Evolutionary conservation across 2,113 vertebrate genomes (phyloP), one percentile per base, ranked within the genome.

Genomic region (Phoenicopterus ruber): DNA sequence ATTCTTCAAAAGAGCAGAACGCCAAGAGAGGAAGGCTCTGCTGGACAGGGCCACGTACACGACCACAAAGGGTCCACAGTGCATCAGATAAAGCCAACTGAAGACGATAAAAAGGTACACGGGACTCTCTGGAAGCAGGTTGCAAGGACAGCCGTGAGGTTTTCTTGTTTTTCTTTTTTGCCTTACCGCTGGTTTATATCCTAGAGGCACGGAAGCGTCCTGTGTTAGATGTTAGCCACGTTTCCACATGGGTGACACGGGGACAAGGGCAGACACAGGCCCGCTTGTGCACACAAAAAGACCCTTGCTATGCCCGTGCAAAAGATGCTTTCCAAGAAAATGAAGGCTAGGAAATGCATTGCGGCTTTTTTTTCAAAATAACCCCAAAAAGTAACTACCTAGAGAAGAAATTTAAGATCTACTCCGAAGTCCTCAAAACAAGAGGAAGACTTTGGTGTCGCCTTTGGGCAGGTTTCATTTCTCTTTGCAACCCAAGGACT

Each of bases 241-340:
- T 4, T 88, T n/a, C 66, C 66, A 71, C 32, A 22, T 0, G 2
- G 19, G 40, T 32, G 57, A 46, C 3, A 6, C 13, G 19, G 36
- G 18, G 38, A 26, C 36, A 44, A 13, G 17, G 29, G 25, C 63
- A 71, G 47, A 14, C 31, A 10, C 46, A 50, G 29, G 1, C 21
- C 36, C 25, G 22, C 34, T 31, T 10, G 4, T 17, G 49, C 49
- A 21, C 74, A 31, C 55, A n/a, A 15, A 16, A 4, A n/a, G 25
- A n/a, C 31, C 34, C 34, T 49, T 18, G 63, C 21, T 50, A 5
- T 13, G 18, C 13, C 46, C 1, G 0, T 13, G 50, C 32, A 22
- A 36, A 71, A 59, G n/a, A 29, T 19, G 21, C 7, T 67, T 40
- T 49, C 34, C 29, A 34, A 61, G 29, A 22, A 72, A 69, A 54